Evolutionary conservation across 2,797 vertebrate genomes (phyloP).

Genomic region (Onychomys torridus): DNA sequence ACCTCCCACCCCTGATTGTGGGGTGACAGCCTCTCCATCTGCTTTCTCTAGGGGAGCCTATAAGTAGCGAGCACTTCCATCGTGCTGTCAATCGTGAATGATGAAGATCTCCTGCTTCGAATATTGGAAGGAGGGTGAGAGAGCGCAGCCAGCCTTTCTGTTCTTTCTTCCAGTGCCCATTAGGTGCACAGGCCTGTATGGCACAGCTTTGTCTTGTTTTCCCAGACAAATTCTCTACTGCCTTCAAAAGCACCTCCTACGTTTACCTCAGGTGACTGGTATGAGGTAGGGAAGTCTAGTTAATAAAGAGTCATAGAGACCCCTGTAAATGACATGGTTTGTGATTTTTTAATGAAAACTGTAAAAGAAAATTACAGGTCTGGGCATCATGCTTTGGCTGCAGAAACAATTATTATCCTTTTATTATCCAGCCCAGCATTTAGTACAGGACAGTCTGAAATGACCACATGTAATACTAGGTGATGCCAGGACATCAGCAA

Average conservation of each 20-base stretch:
- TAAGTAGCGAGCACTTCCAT: slow-evolving; percentile 84
- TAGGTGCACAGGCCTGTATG: background rate
- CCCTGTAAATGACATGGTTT: background rate
- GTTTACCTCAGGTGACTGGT: background rate
- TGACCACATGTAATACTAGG: background rate
- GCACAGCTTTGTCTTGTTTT: slow-evolving; percentile 27
- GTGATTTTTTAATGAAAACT: background rate
- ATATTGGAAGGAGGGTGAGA: slow-evolving; percentile 85
- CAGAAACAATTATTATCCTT: background rate
- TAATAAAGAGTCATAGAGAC: background rate
- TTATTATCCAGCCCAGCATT: background rate
- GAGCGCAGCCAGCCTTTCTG: background rate
- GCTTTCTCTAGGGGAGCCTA: slow-evolving; percentile 81
- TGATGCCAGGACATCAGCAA: background rate
- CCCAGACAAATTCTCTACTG: background rate
- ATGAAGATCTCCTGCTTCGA: slow-evolving; percentile 75
- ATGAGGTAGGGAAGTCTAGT: background rate
- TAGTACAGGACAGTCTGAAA: background rate
- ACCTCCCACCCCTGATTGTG: rapidly evolving
- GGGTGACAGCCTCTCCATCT: slow-evolving; percentile 24
- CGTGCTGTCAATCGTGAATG: slow-evolving; percentile 83
- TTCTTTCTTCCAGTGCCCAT: background rate
- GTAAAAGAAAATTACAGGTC: background rate
- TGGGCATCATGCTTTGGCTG: background rate
- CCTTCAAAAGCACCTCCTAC: background rate